A percentile compares a stretch with the other conserved stretches of the same genome.
Conservation (phyloP, 2,888 invertebrate genomes). For the Chaetoderma sp. region DNA sequence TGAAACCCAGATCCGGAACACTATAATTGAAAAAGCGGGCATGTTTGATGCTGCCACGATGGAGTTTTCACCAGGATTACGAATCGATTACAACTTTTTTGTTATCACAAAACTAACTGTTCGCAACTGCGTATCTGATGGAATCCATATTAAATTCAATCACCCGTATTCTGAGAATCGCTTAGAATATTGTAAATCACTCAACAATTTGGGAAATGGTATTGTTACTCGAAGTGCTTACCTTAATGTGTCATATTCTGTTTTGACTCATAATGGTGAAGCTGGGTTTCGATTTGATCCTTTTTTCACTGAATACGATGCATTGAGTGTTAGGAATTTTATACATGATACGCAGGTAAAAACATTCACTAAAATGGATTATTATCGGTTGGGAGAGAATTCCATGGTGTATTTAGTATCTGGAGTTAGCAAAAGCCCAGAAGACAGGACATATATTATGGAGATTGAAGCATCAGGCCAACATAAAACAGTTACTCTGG, state of each 20-base stretch:
- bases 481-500: constrained; percentile 48
- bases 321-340: constrained; percentile 59
- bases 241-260: constrained; percentile 74
- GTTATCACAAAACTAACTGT: constrained; percentile 73
- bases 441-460: constrained; percentile 43
- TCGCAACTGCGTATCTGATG: constrained; percentile 89
- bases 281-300: constrained; percentile 95
- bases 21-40: constrained; percentile 76
- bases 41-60: constrained; percentile 92
- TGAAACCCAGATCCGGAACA: constrained; percentile 51
- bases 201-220: constrained; percentile 77
- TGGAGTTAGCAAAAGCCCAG: constrained; percentile 33
- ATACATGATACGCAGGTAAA: constrained; percentile 32
- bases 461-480: constrained; percentile 32
- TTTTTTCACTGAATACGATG: constrained; percentile 76
- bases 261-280: constrained; percentile 84
- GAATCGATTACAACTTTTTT: constrained; percentile 76
- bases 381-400: constrained; percentile 30
- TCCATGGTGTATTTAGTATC: constrained; percentile 50
- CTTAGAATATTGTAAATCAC: constrained; percentile 77
- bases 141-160: constrained; percentile 92
- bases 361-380: neutral
- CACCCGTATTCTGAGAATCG: constrained; percentile 86
- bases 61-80: constrained; percentile 69
- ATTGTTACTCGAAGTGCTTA: constrained; percentile 86